These are phyloP conservation scores for Eilema griseolum DNA, from an alignment of 2,888 invertebrate species.

Conservation along the genomic window DNA sequence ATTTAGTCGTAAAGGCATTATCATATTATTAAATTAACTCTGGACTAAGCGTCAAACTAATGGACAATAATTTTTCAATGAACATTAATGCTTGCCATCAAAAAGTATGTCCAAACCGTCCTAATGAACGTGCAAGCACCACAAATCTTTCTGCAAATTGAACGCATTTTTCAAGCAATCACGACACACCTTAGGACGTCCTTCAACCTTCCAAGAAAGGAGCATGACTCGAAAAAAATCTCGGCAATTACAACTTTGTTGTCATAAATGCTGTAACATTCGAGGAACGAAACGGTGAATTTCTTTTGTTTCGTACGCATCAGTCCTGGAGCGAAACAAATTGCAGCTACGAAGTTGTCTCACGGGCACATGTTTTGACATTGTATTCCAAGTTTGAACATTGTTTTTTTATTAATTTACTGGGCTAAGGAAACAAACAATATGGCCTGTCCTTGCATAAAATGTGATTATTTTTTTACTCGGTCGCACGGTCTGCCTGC, in stretches of 20 bases:
- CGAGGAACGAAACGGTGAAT: slow-evolving; percentile 64
- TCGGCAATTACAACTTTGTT: slow-evolving; percentile 74
- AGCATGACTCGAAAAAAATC: slow-evolving; percentile 64
- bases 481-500: background rate
- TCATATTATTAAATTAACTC: slow-evolving; percentile 50
- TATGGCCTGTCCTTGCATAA: background rate
- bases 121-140: slow-evolving; percentile 70
- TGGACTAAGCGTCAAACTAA: slow-evolving; percentile 46
- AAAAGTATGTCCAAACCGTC: slow-evolving; percentile 56
- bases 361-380: slow-evolving; percentile 71
- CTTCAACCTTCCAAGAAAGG: slow-evolving; percentile 77
- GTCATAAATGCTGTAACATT: slow-evolving; percentile 61
- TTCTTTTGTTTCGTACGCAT: slow-evolving; percentile 74
- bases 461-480: background rate
- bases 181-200: slow-evolving; percentile 66
- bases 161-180: slow-evolving; percentile 66
- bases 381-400: slow-evolving; percentile 44
- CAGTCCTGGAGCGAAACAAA: slow-evolving; percentile 70
- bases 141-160: slow-evolving; percentile 68
- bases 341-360: slow-evolving; percentile 66
- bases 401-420: slow-evolving; percentile 10
- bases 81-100: slow-evolving; percentile 60
- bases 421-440: background rate
- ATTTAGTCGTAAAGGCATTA: slow-evolving; percentile 14
- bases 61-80: slow-evolving; percentile 70